phyloP scores from a whole-genome alignment of 2,888 invertebrate genomes.

The Corythucha ciliata region DNA sequence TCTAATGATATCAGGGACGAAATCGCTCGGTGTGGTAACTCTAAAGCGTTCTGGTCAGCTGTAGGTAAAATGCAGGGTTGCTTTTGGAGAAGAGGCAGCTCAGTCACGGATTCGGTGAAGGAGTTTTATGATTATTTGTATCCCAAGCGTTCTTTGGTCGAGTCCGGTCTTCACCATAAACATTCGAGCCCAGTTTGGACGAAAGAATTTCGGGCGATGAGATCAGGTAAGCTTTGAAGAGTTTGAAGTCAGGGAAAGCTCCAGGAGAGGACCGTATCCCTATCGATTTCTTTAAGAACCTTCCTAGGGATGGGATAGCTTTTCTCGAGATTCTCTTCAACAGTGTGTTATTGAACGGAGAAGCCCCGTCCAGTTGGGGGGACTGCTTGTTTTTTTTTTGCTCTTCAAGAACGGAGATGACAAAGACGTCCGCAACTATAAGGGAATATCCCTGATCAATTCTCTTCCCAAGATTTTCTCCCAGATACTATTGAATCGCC shows the following conservation, averaged over 20 bases:
- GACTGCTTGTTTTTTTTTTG: conserved; percentile 1
- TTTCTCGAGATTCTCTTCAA: conserved; percentile 7
- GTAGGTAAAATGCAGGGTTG: background rate
- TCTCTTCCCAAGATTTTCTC: conserved; percentile 12
- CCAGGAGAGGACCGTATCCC: background rate
- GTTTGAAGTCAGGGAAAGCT: background rate
- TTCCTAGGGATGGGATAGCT: background rate
- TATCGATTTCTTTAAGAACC: background rate
- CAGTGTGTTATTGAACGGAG: background rate
- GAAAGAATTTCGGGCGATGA: background rate
- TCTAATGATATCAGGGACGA: background rate
- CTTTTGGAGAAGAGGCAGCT: background rate
- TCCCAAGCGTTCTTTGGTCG: background rate
- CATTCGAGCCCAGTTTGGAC: conserved; percentile 1
- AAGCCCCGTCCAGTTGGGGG: conserved; percentile 1
- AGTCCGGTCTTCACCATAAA: background rate
- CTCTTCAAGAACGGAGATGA: conserved; percentile 17
- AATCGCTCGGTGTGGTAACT: background rate
- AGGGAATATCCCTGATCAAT: conserved; percentile 15
- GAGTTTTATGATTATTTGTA: background rate
- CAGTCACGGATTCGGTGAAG: background rate
- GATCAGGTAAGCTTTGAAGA: background rate
- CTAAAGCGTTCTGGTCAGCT: conserved; percentile 3
- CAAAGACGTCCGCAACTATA: conserved; percentile 3
- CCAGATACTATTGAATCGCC: conserved; percentile 10